A percentile compares a stretch with the other conserved stretches of the same genome.
Evolutionary conservation across 2,888 invertebrate genomes (phyloP).

Genomic region (Ecdyonurus torrentis): DNA sequence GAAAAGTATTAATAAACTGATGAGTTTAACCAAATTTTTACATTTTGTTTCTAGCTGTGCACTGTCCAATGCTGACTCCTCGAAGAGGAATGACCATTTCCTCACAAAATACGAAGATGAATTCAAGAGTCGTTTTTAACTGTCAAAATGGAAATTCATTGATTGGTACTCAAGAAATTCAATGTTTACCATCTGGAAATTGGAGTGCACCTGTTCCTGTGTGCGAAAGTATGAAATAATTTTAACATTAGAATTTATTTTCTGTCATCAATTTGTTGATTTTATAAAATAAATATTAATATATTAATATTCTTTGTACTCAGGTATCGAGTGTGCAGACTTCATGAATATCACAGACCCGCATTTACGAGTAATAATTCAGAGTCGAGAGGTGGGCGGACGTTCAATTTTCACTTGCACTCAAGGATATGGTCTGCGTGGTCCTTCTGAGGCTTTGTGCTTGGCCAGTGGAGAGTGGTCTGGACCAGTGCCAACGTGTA

Average conservation of each 20-base stretch:
- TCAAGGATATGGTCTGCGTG: conserved; percentile 56
- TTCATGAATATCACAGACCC: conserved; percentile 39
- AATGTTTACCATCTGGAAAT: conserved; percentile 68
- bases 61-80: conserved; percentile 57
- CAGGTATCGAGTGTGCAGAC: conserved; percentile 67
- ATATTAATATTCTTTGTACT: background rate
- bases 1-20: no score
- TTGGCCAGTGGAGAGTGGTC: conserved; percentile 67
- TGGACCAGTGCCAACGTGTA: conserved; percentile 54
- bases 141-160: conserved; percentile 68
- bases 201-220: conserved; percentile 71
- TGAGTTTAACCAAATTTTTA: no score
- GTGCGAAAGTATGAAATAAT: conserved; percentile 50
- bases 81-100: conserved; percentile 56
- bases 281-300: background rate
- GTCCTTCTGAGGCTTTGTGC: conserved; percentile 57
- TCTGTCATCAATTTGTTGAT: background rate
- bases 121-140: conserved; percentile 52
- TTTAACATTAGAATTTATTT: background rate
- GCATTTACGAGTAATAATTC: conserved; percentile 50
- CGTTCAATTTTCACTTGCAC: conserved; percentile 65
- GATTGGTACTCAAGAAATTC: conserved; percentile 53
- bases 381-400: conserved; percentile 65
- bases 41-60: conserved; percentile 41
- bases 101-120: conserved; percentile 52